Conservation (phyloP, 2,888 invertebrate genomes). For the Acleris cristana region DNA sequence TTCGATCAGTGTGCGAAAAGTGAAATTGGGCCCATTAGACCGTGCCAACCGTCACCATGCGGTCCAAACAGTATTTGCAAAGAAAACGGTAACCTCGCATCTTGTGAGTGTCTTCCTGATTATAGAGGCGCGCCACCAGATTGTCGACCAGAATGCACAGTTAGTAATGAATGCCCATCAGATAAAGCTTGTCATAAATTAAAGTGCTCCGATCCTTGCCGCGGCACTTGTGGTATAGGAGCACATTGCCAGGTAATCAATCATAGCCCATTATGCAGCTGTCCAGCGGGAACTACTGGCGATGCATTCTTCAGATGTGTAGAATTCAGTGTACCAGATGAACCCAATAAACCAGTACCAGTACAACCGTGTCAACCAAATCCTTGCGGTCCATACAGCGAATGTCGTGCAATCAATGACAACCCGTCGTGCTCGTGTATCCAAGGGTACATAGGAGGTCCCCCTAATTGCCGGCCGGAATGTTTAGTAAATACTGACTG, state of each 20-base stretch:
- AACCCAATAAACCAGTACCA: conserved; percentile 43
- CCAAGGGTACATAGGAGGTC: conserved; percentile 88
- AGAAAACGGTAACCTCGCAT: conserved; percentile 88
- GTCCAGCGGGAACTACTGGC: conserved; percentile 86
- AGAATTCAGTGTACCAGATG: conserved; percentile 50
- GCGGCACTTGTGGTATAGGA: conserved; percentile 88
- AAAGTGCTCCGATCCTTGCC: conserved; percentile 91
- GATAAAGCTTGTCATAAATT: conserved; percentile 90
- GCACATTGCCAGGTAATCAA: conserved; percentile 90
- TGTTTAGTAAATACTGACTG: conserved; percentile 93
- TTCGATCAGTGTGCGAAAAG: conserved; percentile 70
- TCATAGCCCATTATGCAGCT: conserved; percentile 91
- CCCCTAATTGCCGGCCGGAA: conserved; percentile 92
- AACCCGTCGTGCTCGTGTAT: conserved; percentile 91
- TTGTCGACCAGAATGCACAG: conserved; percentile 90
- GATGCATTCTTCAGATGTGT: conserved; percentile 86
- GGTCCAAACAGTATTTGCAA: conserved; percentile 91
- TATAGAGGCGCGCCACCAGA: conserved; percentile 88
- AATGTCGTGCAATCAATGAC: conserved; percentile 88
- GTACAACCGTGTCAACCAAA: conserved; percentile 88
- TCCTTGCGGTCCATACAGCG: conserved; percentile 92
- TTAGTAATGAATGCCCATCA: conserved; percentile 89
- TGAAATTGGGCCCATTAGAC: conserved; percentile 74
- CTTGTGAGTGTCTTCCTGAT: conserved; percentile 88
- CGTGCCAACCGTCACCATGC: conserved; percentile 90